Evolutionary conservation across 2,113 vertebrate species (phyloP), one percentile per base, ranked within the genome.

Genomic region (Paratilapia polleni): DNA sequence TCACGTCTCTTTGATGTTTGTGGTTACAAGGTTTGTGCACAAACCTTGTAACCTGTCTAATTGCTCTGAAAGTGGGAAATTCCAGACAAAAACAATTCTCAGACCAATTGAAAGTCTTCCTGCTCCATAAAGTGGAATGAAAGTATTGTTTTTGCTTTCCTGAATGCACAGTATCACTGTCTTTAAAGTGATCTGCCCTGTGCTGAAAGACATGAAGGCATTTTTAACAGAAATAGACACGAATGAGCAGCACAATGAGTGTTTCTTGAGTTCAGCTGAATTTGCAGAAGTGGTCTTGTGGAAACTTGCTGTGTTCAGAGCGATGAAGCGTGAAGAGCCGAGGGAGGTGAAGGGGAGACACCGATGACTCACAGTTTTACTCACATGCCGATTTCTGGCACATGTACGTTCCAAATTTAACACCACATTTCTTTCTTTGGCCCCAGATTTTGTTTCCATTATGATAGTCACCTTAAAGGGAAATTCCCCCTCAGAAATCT

Each of bases 291-390:
- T 57, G 6, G 20, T 68, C 38, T 41, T 8, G 6, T 36, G 2
- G 7, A 12, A 22, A n/a, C 54, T 41, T 26, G 58, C 34, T 66
- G 22, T 52, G 66, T n/a, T n/a, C 17, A 36, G 31, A 4, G 22
- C 3, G 24, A 17, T 5, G 57, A 61, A 82, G 81, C 8, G 43
- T 63, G 63, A 52, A 2, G 64, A 63, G 63, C 49, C 4, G 43
- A 11, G 49, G 20, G 80, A 77, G 20, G 24, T 8, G 61, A 43
- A 26, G 82, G 81, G 83, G 86, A 81, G 80, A 86, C 87, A 74
- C 83, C 81, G 4, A 4, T 88, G 87, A 89, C 84, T 88, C 87
- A 88, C 34, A 2, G 1, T 11, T 77, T 63, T 34, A 77, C 61
- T 89, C 80, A 77, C 63, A 60, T 52, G 66, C 9, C 43, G 12